These are phyloP conservation scores for Takifugu flavidus DNA, from an alignment of 2,113 vertebrate genomes.

Conservation along the genomic window DNA sequence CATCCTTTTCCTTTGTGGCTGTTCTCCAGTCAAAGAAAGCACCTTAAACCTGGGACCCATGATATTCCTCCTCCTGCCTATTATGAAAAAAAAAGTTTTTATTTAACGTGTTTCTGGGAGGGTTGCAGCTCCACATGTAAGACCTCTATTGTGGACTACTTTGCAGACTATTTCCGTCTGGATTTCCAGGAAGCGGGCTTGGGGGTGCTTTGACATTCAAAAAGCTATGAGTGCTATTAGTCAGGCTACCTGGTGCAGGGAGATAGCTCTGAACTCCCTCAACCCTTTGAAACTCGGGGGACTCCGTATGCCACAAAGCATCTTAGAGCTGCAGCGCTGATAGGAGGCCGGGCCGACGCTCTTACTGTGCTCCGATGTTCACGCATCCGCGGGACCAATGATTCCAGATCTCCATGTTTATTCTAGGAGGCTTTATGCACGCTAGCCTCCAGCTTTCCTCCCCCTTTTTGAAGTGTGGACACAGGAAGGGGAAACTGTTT, in stretches of 20 bases:
- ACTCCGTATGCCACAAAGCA: constrained; percentile 40
- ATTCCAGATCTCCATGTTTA: constrained; percentile 49
- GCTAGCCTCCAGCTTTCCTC: constrained; percentile 18
- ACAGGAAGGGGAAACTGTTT: constrained; percentile 14
- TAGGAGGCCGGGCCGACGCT: constrained; percentile 34
- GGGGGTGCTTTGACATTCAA: constrained; percentile 60
- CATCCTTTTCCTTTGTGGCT: too few species aligned
- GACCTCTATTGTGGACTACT: constrained; percentile 34
- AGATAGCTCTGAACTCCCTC: constrained; percentile 64
- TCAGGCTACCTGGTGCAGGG: constrained; percentile 64
- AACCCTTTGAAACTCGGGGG: constrained; percentile 46
- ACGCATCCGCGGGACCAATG: constrained; percentile 31
- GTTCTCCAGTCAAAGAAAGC: too few species aligned
- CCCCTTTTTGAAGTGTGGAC: constrained; percentile 41
- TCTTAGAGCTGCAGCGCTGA: constrained; percentile 41
- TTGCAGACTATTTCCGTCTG: constrained; percentile 54
- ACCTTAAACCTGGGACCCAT: too few species aligned
- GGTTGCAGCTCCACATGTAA: constrained; percentile 38
- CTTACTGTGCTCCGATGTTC: constrained; percentile 17
- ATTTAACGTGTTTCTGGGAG: constrained; percentile 9
- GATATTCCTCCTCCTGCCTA: too few species aligned
- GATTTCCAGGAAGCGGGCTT: constrained; percentile 49
- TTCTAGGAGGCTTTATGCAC: constrained; percentile 43
- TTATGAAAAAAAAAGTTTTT: neutral
- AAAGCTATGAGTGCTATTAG: constrained; percentile 66